These are phyloP conservation scores for Semnornis frantzii DNA, from an alignment of 2,113 vertebrate species.

Conservation along the genomic window DNA sequence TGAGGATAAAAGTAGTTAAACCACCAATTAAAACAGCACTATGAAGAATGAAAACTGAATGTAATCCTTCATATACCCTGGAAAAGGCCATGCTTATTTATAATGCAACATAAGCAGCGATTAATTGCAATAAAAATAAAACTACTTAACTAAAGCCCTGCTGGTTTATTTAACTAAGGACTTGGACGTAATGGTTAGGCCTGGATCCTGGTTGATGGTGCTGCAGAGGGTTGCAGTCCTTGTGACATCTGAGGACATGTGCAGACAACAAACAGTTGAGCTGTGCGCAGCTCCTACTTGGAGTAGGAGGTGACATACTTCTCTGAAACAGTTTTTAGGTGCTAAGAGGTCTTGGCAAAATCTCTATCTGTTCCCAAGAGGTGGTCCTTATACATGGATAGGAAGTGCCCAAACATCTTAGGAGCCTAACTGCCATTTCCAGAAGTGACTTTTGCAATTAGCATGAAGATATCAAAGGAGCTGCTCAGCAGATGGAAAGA, in stretches of 20 bases:
- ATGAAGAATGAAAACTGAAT: neutral
- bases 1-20: neutral
- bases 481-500: neutral
- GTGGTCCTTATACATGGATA: neutral
- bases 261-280: rapidly evolving
- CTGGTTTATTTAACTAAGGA: neutral
- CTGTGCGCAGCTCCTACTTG: neutral
- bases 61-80: neutral
- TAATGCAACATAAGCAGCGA: neutral
- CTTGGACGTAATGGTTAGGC: neutral
- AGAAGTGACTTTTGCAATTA: neutral
- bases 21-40: neutral
- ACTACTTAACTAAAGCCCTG: neutral
- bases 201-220: neutral
- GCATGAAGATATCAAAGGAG: neutral
- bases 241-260: neutral
- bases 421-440: neutral
- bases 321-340: neutral
- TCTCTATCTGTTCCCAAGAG: neutral
- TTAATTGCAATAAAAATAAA: neutral
- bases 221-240: neutral
- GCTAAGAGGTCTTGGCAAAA: neutral
- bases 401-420: neutral
- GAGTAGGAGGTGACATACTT: neutral
- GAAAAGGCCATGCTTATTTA: neutral